Percentiles rank a stretch among this genome's conserved stretches.
Conservation (phyloP, 1,140 invertebrate species). For the Cyclina sinensis region DNA sequence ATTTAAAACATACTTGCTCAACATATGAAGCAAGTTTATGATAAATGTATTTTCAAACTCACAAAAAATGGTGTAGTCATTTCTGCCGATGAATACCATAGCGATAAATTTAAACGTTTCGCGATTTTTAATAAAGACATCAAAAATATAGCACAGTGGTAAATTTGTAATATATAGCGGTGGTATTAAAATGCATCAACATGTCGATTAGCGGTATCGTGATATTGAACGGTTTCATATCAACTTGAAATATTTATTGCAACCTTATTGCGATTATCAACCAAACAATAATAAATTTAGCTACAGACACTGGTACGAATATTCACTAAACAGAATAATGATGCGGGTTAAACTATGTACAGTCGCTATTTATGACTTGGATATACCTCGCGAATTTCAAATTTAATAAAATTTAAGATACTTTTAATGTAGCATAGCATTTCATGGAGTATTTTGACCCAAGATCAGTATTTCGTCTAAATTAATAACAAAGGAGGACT, state of each 20-base stretch:
- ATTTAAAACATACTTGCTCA: background rate
- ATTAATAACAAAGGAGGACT: conserved; percentile 40
- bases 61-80: background rate
- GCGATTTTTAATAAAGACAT: conserved; percentile 27
- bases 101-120: background rate
- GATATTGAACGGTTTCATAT: background rate
- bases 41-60: conserved; percentile 11
- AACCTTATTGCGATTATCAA: conserved; percentile 10
- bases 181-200: background rate
- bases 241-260: conserved; percentile 13
- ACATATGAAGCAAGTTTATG: background rate
- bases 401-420: conserved; percentile 20
- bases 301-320: background rate
- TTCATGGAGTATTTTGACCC: conserved; percentile 49
- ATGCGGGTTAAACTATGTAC: background rate
- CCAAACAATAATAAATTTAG: conserved; percentile 1
- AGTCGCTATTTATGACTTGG: background rate
- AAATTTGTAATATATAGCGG: background rate
- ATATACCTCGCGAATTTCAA: background rate
- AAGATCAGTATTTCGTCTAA: conserved; percentile 49
- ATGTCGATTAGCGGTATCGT: background rate
- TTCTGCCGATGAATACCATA: background rate
- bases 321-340: background rate
- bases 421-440: conserved; percentile 38
- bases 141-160: background rate